phyloP scores from a whole-genome alignment of 2,888 invertebrate species.

The Trimorus sp. region DNA sequence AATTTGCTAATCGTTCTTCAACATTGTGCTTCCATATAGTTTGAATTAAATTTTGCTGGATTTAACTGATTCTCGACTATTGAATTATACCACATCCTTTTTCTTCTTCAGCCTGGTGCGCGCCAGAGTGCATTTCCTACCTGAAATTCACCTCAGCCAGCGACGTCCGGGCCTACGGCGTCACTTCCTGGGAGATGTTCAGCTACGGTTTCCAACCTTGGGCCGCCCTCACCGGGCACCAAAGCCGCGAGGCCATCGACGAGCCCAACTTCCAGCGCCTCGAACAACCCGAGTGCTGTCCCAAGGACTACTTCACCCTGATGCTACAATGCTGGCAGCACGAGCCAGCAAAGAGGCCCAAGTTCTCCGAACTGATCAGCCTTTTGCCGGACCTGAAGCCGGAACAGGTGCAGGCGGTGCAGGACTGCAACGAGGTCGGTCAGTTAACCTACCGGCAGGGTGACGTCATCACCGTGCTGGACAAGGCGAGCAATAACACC shows the following conservation, averaged over 20 bases:
- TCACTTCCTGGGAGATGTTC: constrained; percentile 99
- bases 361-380: constrained; percentile 92
- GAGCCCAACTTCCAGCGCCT: constrained; percentile 94
- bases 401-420: constrained; percentile 94
- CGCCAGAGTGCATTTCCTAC: constrained; percentile 98
- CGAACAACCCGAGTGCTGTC: constrained; percentile 97
- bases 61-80: too few relatives aligned
- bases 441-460: constrained; percentile 90
- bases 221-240: constrained; percentile 96
- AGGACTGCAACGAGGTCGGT: constrained; percentile 84
- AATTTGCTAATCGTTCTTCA: too few relatives aligned
- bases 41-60: too few relatives aligned
- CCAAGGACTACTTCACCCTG: constrained; percentile 93
- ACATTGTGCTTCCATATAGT: too few relatives aligned
- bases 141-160: constrained; percentile 97
- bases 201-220: constrained; percentile 99
- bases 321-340: constrained; percentile 99
- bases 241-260: constrained; percentile 97
- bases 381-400: constrained; percentile 93
- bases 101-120: constrained; percentile 99
- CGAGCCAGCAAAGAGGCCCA: constrained; percentile 93
- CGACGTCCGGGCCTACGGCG: constrained; percentile 99
- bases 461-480: constrained; percentile 95
- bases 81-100: too few relatives aligned
- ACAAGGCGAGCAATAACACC: constrained; percentile 85